Evolutionary conservation across 2,888 invertebrate species (phyloP), one percentile per base, ranked within the genome.

Genomic region (Dryobotodes eremita): DNA sequence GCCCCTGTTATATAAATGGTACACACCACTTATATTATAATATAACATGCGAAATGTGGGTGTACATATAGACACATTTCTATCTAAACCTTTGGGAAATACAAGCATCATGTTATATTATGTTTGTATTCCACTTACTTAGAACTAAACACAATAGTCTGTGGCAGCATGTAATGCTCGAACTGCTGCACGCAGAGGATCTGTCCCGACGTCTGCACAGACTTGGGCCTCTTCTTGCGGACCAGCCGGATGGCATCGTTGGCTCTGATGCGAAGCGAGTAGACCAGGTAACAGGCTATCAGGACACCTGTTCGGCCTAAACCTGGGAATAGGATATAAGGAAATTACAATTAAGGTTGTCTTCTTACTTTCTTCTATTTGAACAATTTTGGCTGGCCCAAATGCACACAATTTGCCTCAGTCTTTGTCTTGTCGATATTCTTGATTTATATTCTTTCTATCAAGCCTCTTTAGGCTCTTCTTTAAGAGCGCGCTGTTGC

Each of bases 221-320:
- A 98, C 80, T 98, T 97, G 0, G 98, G 98, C 64, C 99, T 96
- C 94, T 98, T 98, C 91, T 97, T 97, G 83, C 99, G 96, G 59
- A 99, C 98, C 88, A 98, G 98, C 57, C 98, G 97, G 80, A 99
- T 98, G 8, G 98, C 98, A 86, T 98, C 98, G 91, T 98, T 98
- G 11, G 98, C 98, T 72, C 97, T 95, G 72, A 98, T 97, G 82
- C 98, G 97, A 89, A 98, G 96, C 17, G 98, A 98, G 95, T 98
- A 99, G 42, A 99, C 98, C 76, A 99, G 97, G 95, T 98, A 99
- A 92, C 98, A 98, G 0, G 99, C 98, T 85, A 99, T 98, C 53
- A 99, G 96, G 57, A 99, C 98, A 0, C 99, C 99, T 0, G 99
- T 99, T 83, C 99, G 96, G 7, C 98, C 99, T 66, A 98, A 96